phyloP scores from a whole-genome alignment of 1,140 invertebrate species.

The Eufriesea mexicana region DNA sequence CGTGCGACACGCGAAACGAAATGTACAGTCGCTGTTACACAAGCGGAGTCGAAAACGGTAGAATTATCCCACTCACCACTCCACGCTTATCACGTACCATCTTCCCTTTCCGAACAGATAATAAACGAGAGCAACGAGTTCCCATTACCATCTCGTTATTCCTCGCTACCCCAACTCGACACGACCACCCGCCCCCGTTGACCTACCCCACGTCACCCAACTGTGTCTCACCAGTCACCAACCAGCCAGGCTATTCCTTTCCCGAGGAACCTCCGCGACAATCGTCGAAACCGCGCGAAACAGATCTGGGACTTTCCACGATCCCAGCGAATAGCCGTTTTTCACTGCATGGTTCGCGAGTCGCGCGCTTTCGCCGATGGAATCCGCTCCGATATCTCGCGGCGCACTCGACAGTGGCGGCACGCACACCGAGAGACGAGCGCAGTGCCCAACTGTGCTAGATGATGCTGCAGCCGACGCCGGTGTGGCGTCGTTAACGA shows the following conservation, averaged over 20 bases:
- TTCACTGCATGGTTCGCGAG: not conserved
- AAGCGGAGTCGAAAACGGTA: not conserved
- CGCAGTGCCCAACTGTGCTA: constrained; percentile 51
- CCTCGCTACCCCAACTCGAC: not conserved
- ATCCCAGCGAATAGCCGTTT: not conserved
- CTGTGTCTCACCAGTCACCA: not conserved
- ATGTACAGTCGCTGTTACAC: no score
- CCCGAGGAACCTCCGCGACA: not conserved
- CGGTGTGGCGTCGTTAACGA: constrained; percentile 69
- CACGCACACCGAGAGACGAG: constrained; percentile 47
- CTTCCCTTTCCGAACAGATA: not conserved
- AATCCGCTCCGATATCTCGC: constrained; percentile 15
- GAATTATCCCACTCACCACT: not conserved
- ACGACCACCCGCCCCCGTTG: not conserved
- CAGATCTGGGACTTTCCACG: not conserved
- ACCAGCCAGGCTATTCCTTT: not conserved
- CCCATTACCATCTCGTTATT: not conserved
- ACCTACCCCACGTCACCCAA: not conserved
- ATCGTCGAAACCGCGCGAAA: not conserved
- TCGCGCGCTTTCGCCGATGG: not conserved
- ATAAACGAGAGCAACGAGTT: not conserved
- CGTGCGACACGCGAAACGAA: no score
- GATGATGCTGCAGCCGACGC: constrained; percentile 58
- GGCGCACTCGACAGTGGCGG: constrained; percentile 46
- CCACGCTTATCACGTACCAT: not conserved